A percentile compares a stretch with the other conserved stretches of the same genome.
These are phyloP conservation scores for Nomada flava DNA, from an alignment of 2,888 invertebrate genomes.

Conservation along the genomic window DNA sequence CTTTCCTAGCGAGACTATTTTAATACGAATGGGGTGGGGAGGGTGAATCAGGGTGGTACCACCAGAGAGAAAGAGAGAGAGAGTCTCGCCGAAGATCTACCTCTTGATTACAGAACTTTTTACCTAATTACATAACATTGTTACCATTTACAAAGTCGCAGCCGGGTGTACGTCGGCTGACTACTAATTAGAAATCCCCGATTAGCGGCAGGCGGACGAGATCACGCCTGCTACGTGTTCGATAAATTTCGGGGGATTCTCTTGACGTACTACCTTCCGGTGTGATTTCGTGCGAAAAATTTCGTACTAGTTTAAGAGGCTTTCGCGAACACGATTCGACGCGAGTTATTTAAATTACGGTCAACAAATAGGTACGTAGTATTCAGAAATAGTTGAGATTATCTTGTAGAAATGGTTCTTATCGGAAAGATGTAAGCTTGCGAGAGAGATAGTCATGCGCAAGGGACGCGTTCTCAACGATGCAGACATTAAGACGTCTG, in stretches of 20 bases:
- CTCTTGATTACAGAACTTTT: slow-evolving; percentile 84
- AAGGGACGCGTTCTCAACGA: slow-evolving; percentile 72
- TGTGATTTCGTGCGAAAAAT: not conserved
- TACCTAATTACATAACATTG: slow-evolving; percentile 84
- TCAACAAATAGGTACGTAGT: slow-evolving; percentile 33
- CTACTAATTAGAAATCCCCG: slow-evolving; percentile 80
- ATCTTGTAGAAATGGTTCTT: slow-evolving; percentile 55
- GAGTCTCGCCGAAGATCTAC: slow-evolving; percentile 80
- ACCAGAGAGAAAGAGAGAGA: slow-evolving; percentile 48
- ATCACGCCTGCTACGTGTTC: slow-evolving; percentile 64
- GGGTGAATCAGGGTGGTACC: slow-evolving; percentile 56
- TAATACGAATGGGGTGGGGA: slow-evolving; percentile 76
- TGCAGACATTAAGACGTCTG: slow-evolving; percentile 83
- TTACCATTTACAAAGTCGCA: slow-evolving; percentile 83
- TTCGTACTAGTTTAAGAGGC: no score
- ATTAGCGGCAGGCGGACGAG: slow-evolving; percentile 72
- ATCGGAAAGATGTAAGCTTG: slow-evolving; percentile 67
- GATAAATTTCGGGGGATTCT: slow-evolving; percentile 61
- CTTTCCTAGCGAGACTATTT: slow-evolving; percentile 81
- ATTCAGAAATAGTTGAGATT: slow-evolving; percentile 43
- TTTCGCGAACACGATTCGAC: not conserved
- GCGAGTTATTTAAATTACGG: slow-evolving; percentile 29
- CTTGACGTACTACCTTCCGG: not conserved
- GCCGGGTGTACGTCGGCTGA: slow-evolving; percentile 75
- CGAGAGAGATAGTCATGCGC: slow-evolving; percentile 67